Percentiles rank a stretch among this genome's conserved stretches.
phyloP scores from a whole-genome alignment of 23 tunicate genomes.

The Phallusia fumigata region DNA sequence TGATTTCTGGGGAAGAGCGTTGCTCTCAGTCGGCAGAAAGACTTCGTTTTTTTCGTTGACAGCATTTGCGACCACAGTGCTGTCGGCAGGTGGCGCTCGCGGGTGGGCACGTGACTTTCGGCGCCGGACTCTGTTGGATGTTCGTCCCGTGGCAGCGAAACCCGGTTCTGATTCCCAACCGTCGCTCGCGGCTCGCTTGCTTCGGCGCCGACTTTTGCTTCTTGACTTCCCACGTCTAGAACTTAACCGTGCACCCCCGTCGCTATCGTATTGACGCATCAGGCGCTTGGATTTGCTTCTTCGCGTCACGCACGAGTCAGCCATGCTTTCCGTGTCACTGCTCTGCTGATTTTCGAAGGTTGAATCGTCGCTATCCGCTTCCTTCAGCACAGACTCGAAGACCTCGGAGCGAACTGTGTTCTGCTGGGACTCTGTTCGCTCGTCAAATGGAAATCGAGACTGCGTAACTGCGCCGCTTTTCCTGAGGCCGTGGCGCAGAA shows the following conservation, averaged over 20 bases:
- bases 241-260: constrained; percentile 17
- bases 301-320: constrained; percentile 17
- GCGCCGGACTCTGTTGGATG: not conserved
- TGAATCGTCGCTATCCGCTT: constrained; percentile 19
- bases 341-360: constrained; percentile 42
- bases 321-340: constrained; percentile 76
- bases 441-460: constrained; percentile 14
- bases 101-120: not conserved
- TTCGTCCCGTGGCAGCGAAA: not conserved
- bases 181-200: constrained; percentile 36
- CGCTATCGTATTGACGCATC: constrained; percentile 47
- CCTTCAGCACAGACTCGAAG: not conserved
- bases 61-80: too few relatives aligned
- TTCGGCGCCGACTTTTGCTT: constrained; percentile 6
- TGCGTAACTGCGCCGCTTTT: not conserved
- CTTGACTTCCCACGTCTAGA: constrained; percentile 18
- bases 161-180: constrained; percentile 63
- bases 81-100: not conserved
- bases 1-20: not conserved
- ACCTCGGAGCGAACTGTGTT: constrained; percentile 43
- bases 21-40: not conserved
- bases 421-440: constrained; percentile 68
- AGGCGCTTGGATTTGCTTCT: constrained; percentile 3
- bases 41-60: not conserved
- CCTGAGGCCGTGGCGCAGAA: not conserved